These are phyloP conservation scores for Panzeria rudis DNA, from an alignment of 2,888 invertebrate genomes.

Conservation along the genomic window DNA sequence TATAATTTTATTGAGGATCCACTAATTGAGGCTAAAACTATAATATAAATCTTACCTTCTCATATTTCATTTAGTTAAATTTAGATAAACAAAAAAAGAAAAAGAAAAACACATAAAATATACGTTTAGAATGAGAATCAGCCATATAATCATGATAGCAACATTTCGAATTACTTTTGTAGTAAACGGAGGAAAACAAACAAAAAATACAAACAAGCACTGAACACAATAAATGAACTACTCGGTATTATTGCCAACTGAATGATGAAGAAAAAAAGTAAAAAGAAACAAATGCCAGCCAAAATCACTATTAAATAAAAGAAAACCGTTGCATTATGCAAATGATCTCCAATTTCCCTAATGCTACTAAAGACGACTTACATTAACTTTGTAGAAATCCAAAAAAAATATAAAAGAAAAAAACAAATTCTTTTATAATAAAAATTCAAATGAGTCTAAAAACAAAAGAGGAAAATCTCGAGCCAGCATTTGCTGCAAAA, in stretches of 20 bases:
- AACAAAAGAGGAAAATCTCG: background rate
- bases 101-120: too few species aligned
- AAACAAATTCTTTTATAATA: slow-evolving; percentile 25
- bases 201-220: background rate
- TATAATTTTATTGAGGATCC: too few species aligned
- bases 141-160: background rate
- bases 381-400: slow-evolving; percentile 2
- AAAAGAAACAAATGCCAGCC: slow-evolving; percentile 26
- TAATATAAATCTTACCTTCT: too few species aligned
- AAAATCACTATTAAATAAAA: background rate
- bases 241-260: slow-evolving; percentile 20
- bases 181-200: background rate
- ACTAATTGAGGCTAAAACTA: too few species aligned
- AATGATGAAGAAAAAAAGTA: background rate
- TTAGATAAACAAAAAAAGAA: too few species aligned
- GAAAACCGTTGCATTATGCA: slow-evolving; percentile 57
- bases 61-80: too few species aligned
- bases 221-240: slow-evolving; percentile 9
- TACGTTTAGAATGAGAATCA: too few species aligned
- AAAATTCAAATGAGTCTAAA: slow-evolving; percentile 37
- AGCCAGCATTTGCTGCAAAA: slow-evolving; percentile 21
- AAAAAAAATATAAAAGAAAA: slow-evolving; percentile 1
- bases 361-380: slow-evolving; percentile 12
- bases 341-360: slow-evolving; percentile 51
- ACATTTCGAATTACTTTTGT: slow-evolving; percentile 42